These are phyloP conservation scores for Hylyphantes graminicola DNA, from an alignment of 1,140 invertebrate genomes.

Conservation along the genomic window DNA sequence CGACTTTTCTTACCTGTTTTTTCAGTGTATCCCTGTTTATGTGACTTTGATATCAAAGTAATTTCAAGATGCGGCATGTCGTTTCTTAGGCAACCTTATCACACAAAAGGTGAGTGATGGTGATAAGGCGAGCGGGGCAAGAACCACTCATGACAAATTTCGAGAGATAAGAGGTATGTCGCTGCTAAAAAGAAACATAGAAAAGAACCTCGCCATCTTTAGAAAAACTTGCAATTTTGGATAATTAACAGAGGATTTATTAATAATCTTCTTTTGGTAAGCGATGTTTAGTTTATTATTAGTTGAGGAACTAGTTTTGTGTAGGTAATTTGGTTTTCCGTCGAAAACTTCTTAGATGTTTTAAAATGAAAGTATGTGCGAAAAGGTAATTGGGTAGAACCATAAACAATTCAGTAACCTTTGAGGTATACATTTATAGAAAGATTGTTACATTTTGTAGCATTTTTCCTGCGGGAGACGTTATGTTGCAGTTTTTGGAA, in stretches of 20 bases:
- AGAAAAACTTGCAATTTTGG: neutral
- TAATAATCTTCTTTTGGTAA: neutral
- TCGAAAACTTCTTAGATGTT: neutral
- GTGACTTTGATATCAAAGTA: constrained; percentile 33
- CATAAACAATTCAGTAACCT: too few species aligned
- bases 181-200: constrained; percentile 11
- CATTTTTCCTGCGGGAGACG: too few species aligned
- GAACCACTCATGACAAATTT: constrained; percentile 36
- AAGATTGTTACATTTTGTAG: too few species aligned
- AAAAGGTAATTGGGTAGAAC: too few species aligned
- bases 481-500: too few species aligned
- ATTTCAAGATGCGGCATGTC: neutral
- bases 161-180: constrained; percentile 39
- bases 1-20: too few species aligned
- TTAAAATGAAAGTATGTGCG: neutral
- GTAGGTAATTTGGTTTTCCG: neutral
- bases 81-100: constrained; percentile 48
- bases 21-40: too few species aligned
- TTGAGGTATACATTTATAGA: too few species aligned
- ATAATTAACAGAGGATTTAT: constrained; percentile 6
- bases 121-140: constrained; percentile 23
- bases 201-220: constrained; percentile 28
- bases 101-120: constrained; percentile 14
- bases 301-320: too few species aligned
- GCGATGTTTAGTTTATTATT: neutral